phyloP scores from a whole-genome alignment of 1,140 invertebrate genomes.

The Drosophila sucinea region DNA sequence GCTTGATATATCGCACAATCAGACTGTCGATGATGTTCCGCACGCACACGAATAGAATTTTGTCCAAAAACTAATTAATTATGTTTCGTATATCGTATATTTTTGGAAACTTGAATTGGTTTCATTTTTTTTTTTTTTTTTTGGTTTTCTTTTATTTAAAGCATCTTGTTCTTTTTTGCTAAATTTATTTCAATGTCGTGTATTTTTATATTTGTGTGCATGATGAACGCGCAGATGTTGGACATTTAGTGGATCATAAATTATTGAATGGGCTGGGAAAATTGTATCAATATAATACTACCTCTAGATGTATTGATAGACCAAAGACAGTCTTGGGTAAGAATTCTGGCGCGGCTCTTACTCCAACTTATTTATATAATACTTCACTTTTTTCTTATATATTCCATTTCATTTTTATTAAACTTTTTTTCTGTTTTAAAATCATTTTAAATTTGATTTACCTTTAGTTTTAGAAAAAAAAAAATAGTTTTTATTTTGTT shows the following conservation, averaged over 20 bases:
- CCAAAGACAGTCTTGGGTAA: neutral
- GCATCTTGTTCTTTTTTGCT: slow-evolving; percentile 40
- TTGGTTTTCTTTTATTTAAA: slow-evolving; percentile 22
- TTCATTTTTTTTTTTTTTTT: slow-evolving; percentile 9
- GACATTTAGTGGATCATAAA: slow-evolving; percentile 52
- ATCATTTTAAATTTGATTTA: too few species aligned
- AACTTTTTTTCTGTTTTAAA: too few species aligned
- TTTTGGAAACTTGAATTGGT: slow-evolving; percentile 46
- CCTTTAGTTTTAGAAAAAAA: too few species aligned
- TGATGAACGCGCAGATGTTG: slow-evolving; percentile 43
- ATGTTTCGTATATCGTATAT: slow-evolving; percentile 50
- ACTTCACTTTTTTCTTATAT: too few species aligned
- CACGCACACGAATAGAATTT: slow-evolving; percentile 34
- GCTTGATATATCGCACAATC: slow-evolving; percentile 46
- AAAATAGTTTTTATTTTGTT: too few species aligned
- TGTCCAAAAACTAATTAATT: slow-evolving; percentile 78
- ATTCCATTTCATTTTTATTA: too few species aligned
- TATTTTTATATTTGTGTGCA: slow-evolving; percentile 54
- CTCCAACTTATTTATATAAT: too few species aligned
- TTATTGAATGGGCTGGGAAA: slow-evolving; percentile 32
- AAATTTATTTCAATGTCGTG: slow-evolving; percentile 71
- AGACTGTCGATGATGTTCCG: slow-evolving; percentile 43
- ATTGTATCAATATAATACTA: slow-evolving; percentile 9
- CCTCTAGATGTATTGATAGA: neutral
- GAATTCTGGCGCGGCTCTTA: too few species aligned